phyloP scores from a whole-genome alignment of 2,113 vertebrate genomes.

The Hypocryptadius cinnamomeus region DNA sequence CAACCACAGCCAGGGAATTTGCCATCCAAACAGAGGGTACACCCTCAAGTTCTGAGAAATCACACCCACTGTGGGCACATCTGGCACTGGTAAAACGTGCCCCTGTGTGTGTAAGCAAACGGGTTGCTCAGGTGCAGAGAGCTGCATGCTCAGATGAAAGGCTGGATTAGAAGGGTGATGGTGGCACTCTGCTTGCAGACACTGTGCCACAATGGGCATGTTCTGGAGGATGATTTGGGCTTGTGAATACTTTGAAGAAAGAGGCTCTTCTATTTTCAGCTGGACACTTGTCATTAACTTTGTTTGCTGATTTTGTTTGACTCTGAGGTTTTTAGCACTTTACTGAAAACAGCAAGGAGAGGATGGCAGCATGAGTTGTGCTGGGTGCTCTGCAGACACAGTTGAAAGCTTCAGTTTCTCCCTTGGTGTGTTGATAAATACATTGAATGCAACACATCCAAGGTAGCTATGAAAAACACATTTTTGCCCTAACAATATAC shows the following conservation, averaged over 20 bases:
- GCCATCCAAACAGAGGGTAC: constrained; percentile 39
- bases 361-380: neutral
- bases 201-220: neutral
- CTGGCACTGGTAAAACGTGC: neutral
- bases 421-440: neutral
- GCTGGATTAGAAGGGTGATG: neutral
- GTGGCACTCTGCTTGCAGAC: neutral
- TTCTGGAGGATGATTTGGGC: neutral
- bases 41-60: constrained; percentile 44
- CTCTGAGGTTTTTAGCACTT: neutral
- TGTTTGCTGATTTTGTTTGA: neutral
- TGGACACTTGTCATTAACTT: neutral
- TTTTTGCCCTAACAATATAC: neutral
- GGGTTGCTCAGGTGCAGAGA: neutral
- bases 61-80: constrained; percentile 25
- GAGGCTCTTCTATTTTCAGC: neutral
- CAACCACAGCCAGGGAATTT: constrained; percentile 6
- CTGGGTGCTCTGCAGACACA: neutral
- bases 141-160: neutral
- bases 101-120: neutral
- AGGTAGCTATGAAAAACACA: neutral
- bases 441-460: neutral
- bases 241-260: neutral
- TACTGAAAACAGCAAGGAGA: neutral
- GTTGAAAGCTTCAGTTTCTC: neutral